Base-by-base conservation (phyloP, 2,888 invertebrate species). In the Heteromurus nitidus region DNA sequence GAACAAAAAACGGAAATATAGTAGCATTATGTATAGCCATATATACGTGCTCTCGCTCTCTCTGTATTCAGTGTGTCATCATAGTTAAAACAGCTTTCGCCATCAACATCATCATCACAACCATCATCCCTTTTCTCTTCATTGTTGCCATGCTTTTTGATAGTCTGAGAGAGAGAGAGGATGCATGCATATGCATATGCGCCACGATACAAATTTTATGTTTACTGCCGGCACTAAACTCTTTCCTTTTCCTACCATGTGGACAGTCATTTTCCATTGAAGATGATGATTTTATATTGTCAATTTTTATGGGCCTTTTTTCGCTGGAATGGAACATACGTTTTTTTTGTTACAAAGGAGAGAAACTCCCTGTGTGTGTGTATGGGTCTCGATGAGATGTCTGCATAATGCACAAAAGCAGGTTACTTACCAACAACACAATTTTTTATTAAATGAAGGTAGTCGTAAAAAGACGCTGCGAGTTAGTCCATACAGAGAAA, bases 211-310 rank as follows among this genome's bases (percentile, higher is more conserved):
- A 74, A 74, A 58, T 80, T 80, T 80, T 74, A 80, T 80, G 74
- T 80, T 80, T 80, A 74, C 74, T 80, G 60, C 74, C 64, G 55
- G 22, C 69, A 80, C 80, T 80, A 80, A 80, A 80, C 80, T 31
- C 65, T 64, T 65, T 77, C 62, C 30, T 72, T 18, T 64, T 20
- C 22, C 22, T 11, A 36, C 44, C 50, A 75, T 53, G 60, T 73
- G 74, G 74, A 74, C 74, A 74, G 24, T 74, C 64, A 50, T 74
- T 80, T 72, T 55, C 73, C 72, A 47, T 68, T 73, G 44, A 47
- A 58, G 62, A 70, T 50, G 74, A 80, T 74, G 69, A 80, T 74
- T 80, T 80, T 74, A 80, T 74, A 74, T 69, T 80, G 80, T 80
- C 73, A 69, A 80, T 73, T 80, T 80, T 74, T 80, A 74, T 55